phyloP scores from a whole-genome alignment of 2,797 vertebrate species.

The Phataginus tetradactyla region DNA sequence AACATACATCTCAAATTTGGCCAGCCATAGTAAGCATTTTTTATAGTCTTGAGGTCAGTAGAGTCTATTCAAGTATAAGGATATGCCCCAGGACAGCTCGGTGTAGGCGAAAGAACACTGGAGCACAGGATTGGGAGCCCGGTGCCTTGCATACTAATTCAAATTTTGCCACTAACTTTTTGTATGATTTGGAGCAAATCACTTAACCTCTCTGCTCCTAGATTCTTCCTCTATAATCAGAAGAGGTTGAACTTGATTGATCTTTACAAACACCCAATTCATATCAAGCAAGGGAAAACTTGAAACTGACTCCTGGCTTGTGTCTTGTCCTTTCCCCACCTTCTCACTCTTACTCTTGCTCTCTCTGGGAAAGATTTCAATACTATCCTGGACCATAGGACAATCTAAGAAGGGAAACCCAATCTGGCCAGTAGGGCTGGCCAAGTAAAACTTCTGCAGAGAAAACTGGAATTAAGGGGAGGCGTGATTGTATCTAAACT shows the following conservation, averaged over 20 bases:
- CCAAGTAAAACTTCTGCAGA: slow-evolving; percentile 20
- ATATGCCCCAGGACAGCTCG: background rate
- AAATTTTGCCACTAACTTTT: background rate
- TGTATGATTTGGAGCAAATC: slow-evolving; percentile 36
- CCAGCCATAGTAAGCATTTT: background rate
- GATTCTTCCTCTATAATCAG: background rate
- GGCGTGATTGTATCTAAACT: background rate
- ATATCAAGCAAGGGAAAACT: slow-evolving; percentile 4
- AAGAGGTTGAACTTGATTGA: background rate
- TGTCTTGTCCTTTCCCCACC: background rate
- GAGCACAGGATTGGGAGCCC: background rate
- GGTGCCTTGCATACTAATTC: slow-evolving; percentile 9
- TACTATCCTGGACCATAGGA: background rate
- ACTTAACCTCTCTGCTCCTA: background rate
- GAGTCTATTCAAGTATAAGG: background rate
- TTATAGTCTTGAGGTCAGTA: background rate
- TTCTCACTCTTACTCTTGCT: background rate
- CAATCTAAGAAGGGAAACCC: background rate
- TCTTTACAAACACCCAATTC: slow-evolving; percentile 19
- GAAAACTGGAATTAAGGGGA: slow-evolving; percentile 30
- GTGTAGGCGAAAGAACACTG: background rate
- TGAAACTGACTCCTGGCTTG: slow-evolving; percentile 21
- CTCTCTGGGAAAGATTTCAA: slow-evolving; percentile 29
- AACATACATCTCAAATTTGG: background rate
- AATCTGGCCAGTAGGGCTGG: background rate